Evolutionary conservation across 2,113 vertebrate genomes (phyloP), one percentile per base, ranked within the genome.

Genomic region (Leucopsar rothschildi): DNA sequence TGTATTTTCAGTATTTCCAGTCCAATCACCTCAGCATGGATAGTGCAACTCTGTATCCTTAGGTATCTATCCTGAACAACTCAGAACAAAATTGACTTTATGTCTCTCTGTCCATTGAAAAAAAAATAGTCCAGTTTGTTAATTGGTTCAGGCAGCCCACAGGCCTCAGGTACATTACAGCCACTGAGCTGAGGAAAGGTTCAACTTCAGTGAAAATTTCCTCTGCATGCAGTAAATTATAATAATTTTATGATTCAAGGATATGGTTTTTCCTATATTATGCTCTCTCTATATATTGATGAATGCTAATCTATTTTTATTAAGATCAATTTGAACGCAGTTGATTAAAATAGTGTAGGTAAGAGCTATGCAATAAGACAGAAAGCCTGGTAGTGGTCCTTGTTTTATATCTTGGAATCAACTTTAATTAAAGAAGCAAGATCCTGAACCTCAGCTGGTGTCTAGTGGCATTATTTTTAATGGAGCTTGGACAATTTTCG

Each of bases 271-370:
- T 85, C 86, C 95, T 94, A 76, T 9, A 42, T 88, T 90, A 94
- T 87, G 52, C 31, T 77, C 56, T 93, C 77, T 92, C 45, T 49
- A 56, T 71, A 83, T 63, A 75, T 89, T 94, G 75, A 72, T 59
- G 35, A 93, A 94, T 88, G 31, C 23, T 90, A 96, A 95, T 91
- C 64, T 94, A 72, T 88, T 97, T 97, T 97, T 91, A 92, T 96
- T 93, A 96, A 96, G 94, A 86, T n/a, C 40, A 84, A 16, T 91
- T 86, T 89, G 83, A 47, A 73, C 18, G 87, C 31, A 53, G 69
- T 72, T 96, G 78, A 88, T 95, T 95, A 95, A 93, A 70, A 56
- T 24, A 94, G 14, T 8, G 3, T 63, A 91, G 50, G 88, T 82
- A 88, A 75, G 47, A 90, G 42, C 55, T 70, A 70, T 1, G 2